A percentile compares a stretch with the other conserved stretches of the same genome.
Evolutionary conservation across 2,797 vertebrate genomes (phyloP).

Genomic region (Sebastes flavidus): DNA sequence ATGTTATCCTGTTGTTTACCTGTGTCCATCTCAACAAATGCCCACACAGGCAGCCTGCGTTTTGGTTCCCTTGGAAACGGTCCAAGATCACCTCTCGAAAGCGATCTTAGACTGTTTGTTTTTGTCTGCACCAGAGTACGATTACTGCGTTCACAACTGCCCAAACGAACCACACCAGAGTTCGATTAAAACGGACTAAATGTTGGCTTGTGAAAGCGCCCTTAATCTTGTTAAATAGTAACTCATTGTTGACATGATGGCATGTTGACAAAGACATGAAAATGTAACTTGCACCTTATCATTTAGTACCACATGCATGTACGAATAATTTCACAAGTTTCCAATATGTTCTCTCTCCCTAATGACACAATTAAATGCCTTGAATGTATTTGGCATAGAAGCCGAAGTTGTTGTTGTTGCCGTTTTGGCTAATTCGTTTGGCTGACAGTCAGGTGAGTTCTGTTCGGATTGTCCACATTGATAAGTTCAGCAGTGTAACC

Average conservation of each 20-base stretch:
- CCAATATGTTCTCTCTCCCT: not conserved
- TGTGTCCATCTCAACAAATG: no score
- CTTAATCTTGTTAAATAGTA: not conserved
- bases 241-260: not conserved
- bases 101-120: no score
- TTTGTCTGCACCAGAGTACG: no score
- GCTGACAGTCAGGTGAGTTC: slow-evolving; percentile 41
- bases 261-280: not conserved
- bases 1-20: no score
- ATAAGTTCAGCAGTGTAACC: slow-evolving; percentile 33
- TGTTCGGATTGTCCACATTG: slow-evolving; percentile 28
- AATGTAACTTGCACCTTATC: not conserved
- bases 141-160: no score
- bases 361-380: slow-evolving; percentile 7
- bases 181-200: no score
- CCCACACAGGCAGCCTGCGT: no score
- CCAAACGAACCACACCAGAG: no score
- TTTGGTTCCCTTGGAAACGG: no score
- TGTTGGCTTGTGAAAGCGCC: no score
- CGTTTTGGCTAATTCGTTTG: slow-evolving; percentile 11
- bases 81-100: no score
- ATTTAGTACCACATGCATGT: not conserved
- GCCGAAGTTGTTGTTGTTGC: slow-evolving; percentile 13
- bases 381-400: slow-evolving; percentile 11
- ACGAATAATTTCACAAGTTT: not conserved